Conservation (phyloP, 2,888 invertebrate species). For the Periphyllus acericola region DNA sequence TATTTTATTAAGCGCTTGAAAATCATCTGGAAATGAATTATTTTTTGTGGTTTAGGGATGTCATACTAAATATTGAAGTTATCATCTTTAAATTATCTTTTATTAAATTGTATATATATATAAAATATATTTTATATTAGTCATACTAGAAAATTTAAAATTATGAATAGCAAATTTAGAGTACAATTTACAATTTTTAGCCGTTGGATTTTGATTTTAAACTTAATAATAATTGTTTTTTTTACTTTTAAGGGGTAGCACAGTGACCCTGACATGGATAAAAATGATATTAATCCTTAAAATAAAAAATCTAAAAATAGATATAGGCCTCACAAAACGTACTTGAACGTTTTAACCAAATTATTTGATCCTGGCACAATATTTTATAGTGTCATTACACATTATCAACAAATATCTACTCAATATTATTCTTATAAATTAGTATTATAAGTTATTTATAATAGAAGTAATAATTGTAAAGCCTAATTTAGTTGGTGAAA, state of each 20-base stretch:
- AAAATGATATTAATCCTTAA: neutral
- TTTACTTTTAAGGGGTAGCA: neutral
- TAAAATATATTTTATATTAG: too few species aligned
- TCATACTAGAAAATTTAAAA: neutral
- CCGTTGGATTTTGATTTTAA: neutral
- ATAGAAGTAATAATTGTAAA: too few species aligned
- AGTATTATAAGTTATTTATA: too few species aligned
- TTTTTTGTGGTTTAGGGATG: too few species aligned
- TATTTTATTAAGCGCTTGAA: too few species aligned
- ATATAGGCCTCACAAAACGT: neutral
- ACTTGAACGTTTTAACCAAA: neutral
- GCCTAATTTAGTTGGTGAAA: too few species aligned
- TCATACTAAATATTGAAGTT: too few species aligned
- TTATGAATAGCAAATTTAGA: too few species aligned
- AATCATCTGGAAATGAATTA: too few species aligned
- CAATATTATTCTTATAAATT: too few species aligned
- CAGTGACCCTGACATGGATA: slow-evolving; percentile 1
- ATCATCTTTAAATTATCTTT: too few species aligned
- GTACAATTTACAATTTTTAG: neutral
- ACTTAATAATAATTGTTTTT: neutral
- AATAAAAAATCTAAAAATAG: slow-evolving; percentile 4
- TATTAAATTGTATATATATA: too few species aligned
- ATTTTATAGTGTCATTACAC: neutral
- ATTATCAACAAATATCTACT: neutral
- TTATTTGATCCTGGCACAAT: neutral